Base-by-base conservation (phyloP, 2,888 invertebrate species). In the Cremastinae sp. region DNA sequence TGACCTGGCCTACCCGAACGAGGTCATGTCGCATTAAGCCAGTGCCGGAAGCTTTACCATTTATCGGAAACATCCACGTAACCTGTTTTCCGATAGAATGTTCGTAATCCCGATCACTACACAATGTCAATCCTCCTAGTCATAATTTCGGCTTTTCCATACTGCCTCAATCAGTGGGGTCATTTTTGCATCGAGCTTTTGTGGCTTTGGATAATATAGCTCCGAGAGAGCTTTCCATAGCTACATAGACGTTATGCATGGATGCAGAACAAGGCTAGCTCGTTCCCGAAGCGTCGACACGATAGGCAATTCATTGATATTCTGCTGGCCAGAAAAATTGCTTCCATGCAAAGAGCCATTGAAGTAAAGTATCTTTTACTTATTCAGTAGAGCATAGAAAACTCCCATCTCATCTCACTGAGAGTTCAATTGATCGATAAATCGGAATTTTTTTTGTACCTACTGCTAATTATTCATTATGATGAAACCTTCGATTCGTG, bases 21-120 rank as follows among this genome's bases (percentile, higher is more conserved):
- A 59, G 41, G 51, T 14, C 43, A 39, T 39, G 58, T 78, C 74
- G 56, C 80, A 79, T 78, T 80, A 82, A 81, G 82, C 77, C 76
- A 56, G 66, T 79, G 74, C 51, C 61, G 69, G 47, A 58, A 47
- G 58, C 66, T 53, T 22, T 49, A 66, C 45, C 80, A 75, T 79
- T 82, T 72, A 79, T 78, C 81, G 61, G 74, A 78, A 66, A 69
- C 71, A 73, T 71, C 74, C 64, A 56, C 68, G 45, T 62, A 39
- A 55, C 71, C 71, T 62, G 64, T 68, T 65, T 79, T 78, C 65
- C 75, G 72, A 80, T 80, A 79, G 74, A 78, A 49, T n/a, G 69
- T 53, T 20, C 45, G 70, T 39, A 45, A 47, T 14, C 64, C 37
- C 45, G 16, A 0, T 16, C 20, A 22, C 43, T 62, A n/a, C n/a